Conservation (phyloP, 2,888 invertebrate genomes). For the Tetheella fluctuosa region DNA sequence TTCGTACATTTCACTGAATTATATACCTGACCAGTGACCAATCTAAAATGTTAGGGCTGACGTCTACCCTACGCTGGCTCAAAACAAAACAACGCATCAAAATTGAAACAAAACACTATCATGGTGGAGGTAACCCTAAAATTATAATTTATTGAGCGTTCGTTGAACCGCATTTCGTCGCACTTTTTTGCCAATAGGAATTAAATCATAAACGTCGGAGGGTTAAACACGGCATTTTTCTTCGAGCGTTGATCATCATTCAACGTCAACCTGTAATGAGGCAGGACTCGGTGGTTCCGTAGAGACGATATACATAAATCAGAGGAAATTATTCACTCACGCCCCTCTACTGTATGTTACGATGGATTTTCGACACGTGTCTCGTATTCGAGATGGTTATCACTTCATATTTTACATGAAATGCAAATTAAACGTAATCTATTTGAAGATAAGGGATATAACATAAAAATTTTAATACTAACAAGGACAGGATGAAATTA, state of each 20-base stretch:
- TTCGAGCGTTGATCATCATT: constrained; percentile 66
- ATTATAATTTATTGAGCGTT: constrained; percentile 32
- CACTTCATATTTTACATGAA: constrained; percentile 12
- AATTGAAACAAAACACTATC: constrained; percentile 49
- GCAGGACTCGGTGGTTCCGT: constrained; percentile 59
- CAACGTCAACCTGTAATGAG: constrained; percentile 78
- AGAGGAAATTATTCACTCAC: constrained; percentile 71
- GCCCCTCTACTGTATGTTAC: constrained; percentile 59
- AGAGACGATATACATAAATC: constrained; percentile 63
- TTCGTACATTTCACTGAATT: neutral
- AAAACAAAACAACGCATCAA: constrained; percentile 40
- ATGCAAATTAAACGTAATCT: neutral
- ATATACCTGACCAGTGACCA: neutral
- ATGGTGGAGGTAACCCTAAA: constrained; percentile 23
- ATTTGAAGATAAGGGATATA: neutral
- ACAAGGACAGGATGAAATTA: neutral
- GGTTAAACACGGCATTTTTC: constrained; percentile 73
- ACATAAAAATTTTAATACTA: neutral
- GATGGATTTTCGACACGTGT: constrained; percentile 46
- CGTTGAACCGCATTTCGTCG: constrained; percentile 42
- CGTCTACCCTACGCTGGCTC: constrained; percentile 26
- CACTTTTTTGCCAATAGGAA: constrained; percentile 61
- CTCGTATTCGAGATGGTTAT: constrained; percentile 36
- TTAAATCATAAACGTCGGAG: constrained; percentile 67
- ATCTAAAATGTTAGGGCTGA: constrained; percentile 21